Conservation (phyloP, 2,888 invertebrate genomes). For the Sinohyriopsis cumingii region DNA sequence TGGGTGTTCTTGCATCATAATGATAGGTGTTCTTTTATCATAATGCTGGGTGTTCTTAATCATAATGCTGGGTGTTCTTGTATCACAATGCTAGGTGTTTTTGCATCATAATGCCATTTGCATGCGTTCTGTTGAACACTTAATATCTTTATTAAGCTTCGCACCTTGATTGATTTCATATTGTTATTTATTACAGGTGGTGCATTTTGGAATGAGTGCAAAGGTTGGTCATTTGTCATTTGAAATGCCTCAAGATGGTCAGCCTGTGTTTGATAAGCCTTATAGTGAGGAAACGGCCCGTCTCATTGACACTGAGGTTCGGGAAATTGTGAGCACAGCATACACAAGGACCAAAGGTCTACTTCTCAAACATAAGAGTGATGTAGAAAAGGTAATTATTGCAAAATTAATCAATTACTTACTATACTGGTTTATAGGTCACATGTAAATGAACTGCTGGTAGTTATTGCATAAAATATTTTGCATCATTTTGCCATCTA, state of each 20-base stretch:
- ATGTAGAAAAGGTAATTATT: slow-evolving; percentile 83
- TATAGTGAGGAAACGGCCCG: slow-evolving; percentile 96
- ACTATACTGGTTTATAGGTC: neutral
- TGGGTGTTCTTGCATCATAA: no score
- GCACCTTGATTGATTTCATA: neutral
- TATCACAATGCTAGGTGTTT: no score
- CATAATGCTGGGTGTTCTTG: no score
- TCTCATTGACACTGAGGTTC: slow-evolving; percentile 91
- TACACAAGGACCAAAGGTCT: slow-evolving; percentile 86
- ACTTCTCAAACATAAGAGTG: slow-evolving; percentile 84
- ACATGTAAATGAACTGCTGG: neutral
- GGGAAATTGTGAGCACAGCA: slow-evolving; percentile 83
- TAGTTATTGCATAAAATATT: no score
- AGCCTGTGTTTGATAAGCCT: slow-evolving; percentile 94
- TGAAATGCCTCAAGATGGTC: slow-evolving; percentile 93
- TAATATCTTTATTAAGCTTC: no score
- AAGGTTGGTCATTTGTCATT: slow-evolving; percentile 98
- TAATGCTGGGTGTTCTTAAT: no score
- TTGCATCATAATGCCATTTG: no score
- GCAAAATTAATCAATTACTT: neutral
- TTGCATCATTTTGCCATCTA: no score
- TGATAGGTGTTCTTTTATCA: no score
- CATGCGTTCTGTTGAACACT: no score
- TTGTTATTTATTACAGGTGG: slow-evolving; percentile 77
- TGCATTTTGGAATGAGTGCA: slow-evolving; percentile 97